Conservation (phyloP, 2,888 invertebrate species). For the Oeneis ivallda region DNA sequence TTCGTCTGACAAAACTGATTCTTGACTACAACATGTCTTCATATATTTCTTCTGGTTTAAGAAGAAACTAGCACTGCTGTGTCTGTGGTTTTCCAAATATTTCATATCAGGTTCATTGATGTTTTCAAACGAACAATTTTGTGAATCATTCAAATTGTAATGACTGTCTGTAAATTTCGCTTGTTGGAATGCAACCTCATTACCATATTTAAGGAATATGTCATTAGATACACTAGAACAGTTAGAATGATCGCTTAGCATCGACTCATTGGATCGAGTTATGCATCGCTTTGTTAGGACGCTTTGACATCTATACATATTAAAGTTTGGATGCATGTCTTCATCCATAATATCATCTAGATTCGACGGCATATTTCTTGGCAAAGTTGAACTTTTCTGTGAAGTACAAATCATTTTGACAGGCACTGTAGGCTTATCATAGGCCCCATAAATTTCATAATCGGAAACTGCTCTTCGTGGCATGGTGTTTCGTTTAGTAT, state of each 20-base stretch:
- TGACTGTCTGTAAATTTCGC: conserved; percentile 67
- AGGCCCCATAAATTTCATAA: conserved; percentile 85
- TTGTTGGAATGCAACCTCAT: conserved; percentile 76
- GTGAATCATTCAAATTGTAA: conserved; percentile 75
- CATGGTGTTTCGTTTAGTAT: conserved; percentile 71
- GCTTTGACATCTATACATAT: conserved; percentile 75
- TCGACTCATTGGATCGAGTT: conserved; percentile 81
- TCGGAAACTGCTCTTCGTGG: conserved; percentile 88
- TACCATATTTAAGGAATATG: conserved; percentile 76
- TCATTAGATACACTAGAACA: conserved; percentile 78
- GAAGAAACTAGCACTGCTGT: conserved; percentile 91
- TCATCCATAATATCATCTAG: conserved; percentile 79
- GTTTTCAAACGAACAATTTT: conserved; percentile 75
- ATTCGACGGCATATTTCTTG: conserved; percentile 78
- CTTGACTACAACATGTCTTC: conserved; percentile 86
- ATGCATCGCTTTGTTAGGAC: conserved; percentile 80
- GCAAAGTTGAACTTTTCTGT: conserved; percentile 75
- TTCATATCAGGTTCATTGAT: conserved; percentile 63
- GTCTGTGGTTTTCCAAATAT: conserved; percentile 81
- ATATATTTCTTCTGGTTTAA: conserved; percentile 85
- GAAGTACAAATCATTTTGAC: conserved; percentile 64
- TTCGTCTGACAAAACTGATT: conserved; percentile 89
- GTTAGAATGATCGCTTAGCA: conserved; percentile 76
- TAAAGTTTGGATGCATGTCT: conserved; percentile 65
- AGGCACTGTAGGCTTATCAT: conserved; percentile 67